These are phyloP conservation scores for Trilocha varians DNA, from an alignment of 2,888 invertebrate species.

Conservation along the genomic window DNA sequence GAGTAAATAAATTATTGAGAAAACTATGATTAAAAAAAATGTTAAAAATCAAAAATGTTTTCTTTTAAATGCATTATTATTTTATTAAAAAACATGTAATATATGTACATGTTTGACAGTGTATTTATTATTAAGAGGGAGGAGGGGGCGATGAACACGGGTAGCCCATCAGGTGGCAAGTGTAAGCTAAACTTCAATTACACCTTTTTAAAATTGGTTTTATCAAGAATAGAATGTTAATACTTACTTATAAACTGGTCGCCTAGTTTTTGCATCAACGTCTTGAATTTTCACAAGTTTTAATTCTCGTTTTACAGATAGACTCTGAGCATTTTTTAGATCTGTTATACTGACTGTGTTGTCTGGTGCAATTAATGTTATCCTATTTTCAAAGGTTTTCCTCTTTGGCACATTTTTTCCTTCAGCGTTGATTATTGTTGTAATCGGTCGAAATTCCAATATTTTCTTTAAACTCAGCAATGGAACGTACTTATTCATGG, in stretches of 20 bases:
- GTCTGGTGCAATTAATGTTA: conserved; percentile 77
- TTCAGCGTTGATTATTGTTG: conserved; percentile 45
- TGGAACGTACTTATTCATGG: conserved; percentile 41
- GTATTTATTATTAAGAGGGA: no score
- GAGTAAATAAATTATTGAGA: no score
- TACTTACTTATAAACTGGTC: conserved; percentile 77
- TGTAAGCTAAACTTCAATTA: no score
- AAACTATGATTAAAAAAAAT: no score
- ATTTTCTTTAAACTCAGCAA: conserved; percentile 28
- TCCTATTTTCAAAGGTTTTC: conserved; percentile 58
- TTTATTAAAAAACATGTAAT: background rate
- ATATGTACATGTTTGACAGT: background rate
- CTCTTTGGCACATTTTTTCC: conserved; percentile 62
- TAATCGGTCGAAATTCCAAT: conserved; percentile 32
- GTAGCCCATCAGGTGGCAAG: no score
- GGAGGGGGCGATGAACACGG: no score
- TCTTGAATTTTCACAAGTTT: conserved; percentile 80
- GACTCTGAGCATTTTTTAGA: conserved; percentile 78
- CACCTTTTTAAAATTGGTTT: background rate
- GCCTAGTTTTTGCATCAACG: conserved; percentile 77
- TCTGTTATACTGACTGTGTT: conserved; percentile 74
- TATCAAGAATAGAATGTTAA: conserved; percentile 1
- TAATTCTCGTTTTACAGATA: conserved; percentile 78
- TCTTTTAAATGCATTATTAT: no score
- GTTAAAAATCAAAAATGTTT: no score